phyloP scores from a whole-genome alignment of 2,888 invertebrate species.

The Sinodicranocentrus sp. region DNA sequence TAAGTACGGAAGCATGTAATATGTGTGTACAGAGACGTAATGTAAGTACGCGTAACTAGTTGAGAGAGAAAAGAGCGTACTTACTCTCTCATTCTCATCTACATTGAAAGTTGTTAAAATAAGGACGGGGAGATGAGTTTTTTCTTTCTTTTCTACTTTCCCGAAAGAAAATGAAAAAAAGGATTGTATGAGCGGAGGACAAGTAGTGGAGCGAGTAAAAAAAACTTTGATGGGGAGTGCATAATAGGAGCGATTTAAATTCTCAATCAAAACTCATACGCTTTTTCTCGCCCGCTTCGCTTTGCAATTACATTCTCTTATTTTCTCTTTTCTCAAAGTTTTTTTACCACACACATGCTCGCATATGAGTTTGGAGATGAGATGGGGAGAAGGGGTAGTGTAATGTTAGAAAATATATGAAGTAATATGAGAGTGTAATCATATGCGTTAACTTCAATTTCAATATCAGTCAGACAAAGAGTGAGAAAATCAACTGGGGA shows the following conservation, averaged over 20 bases:
- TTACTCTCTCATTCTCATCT: slow-evolving; percentile 49
- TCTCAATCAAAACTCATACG: slow-evolving; percentile 63
- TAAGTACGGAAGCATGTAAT: slow-evolving; percentile 52
- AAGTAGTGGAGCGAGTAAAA: slow-evolving; percentile 26
- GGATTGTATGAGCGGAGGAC: slow-evolving; percentile 42
- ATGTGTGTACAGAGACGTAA: slow-evolving; percentile 46
- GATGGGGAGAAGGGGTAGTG: neutral
- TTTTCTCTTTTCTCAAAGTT: slow-evolving; percentile 26
- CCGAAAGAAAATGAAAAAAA: slow-evolving; percentile 42
- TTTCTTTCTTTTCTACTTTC: slow-evolving; percentile 24
- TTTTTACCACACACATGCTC: slow-evolving; percentile 38
- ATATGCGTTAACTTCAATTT: slow-evolving; percentile 54
- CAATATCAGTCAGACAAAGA: slow-evolving; percentile 48
- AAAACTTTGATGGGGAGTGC: slow-evolving; percentile 58
- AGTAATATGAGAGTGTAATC: slow-evolving; percentile 37
- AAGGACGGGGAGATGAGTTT: slow-evolving; percentile 61
- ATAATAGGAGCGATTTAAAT: slow-evolving; percentile 65
- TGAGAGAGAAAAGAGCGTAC: slow-evolving; percentile 27
- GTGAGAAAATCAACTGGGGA: slow-evolving; percentile 45
- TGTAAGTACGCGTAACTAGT: slow-evolving; percentile 39
- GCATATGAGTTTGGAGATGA: neutral
- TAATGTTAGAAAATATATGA: slow-evolving; percentile 35
- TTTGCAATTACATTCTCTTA: slow-evolving; percentile 53
- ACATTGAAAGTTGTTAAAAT: slow-evolving; percentile 59
- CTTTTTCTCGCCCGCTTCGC: slow-evolving; percentile 36